Conservation (phyloP, 2,888 invertebrate genomes). For the Hyposoter dolosus region DNA sequence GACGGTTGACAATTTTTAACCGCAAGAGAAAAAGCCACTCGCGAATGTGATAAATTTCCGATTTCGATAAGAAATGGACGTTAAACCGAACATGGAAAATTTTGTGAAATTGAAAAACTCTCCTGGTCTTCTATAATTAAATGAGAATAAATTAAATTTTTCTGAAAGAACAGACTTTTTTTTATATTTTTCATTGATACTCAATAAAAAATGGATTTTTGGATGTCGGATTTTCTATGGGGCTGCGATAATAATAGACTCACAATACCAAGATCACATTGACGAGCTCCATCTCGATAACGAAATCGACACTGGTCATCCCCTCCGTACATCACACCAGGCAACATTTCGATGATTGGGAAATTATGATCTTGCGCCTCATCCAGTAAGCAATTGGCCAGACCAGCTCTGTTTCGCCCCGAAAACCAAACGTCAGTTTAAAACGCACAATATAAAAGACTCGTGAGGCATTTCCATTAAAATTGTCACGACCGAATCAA, state of each 20-base stretch:
- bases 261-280: constrained; percentile 83
- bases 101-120: neutral
- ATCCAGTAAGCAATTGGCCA: constrained; percentile 87
- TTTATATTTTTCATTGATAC: neutral
- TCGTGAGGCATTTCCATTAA: neutral
- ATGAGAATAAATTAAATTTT: neutral
- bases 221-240: neutral
- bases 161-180: neutral
- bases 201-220: neutral
- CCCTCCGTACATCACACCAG: constrained; percentile 87
- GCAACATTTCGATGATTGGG: constrained; percentile 76
- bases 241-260: constrained; percentile 67
- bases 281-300: constrained; percentile 85
- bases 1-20: constrained; percentile 63
- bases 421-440: constrained; percentile 10
- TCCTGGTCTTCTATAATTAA: neutral
- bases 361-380: constrained; percentile 84
- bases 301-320: constrained; percentile 87
- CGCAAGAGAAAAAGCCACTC: neutral
- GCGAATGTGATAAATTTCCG: neutral
- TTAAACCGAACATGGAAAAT: neutral
- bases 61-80: neutral
- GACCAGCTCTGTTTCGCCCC: constrained; percentile 84
- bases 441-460: neutral
- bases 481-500: neutral